Percentiles rank a stretch among this genome's conserved stretches.
These are phyloP conservation scores for Epinephelus cyanopodus DNA, from an alignment of 2,113 vertebrate species.

Conservation along the genomic window DNA sequence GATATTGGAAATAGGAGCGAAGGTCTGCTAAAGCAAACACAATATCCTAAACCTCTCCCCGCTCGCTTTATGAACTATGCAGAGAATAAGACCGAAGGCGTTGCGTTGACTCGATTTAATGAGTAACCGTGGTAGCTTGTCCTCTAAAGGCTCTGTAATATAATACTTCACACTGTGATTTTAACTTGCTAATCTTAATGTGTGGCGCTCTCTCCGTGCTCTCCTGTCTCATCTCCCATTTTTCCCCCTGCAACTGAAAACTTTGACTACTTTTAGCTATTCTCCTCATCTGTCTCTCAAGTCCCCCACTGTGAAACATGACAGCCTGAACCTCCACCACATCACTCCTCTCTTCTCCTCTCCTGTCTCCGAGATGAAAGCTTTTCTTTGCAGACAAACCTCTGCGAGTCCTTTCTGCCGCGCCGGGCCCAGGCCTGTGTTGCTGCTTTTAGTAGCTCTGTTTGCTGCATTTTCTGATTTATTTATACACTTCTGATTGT, in stretches of 20 bases:
- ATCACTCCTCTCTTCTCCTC: conserved; percentile 72
- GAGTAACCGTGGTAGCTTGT: conserved; percentile 41
- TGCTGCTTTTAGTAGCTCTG: conserved; percentile 68
- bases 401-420: conserved; percentile 42
- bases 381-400: conserved; percentile 66
- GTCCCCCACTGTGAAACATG: conserved; percentile 75
- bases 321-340: conserved; percentile 70
- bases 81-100: conserved; percentile 25
- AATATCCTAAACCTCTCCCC: conserved; percentile 62
- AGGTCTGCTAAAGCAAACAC: conserved; percentile 80
- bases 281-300: conserved; percentile 65
- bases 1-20: conserved; percentile 77
- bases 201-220: conserved; percentile 32
- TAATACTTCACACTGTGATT: conserved; percentile 61
- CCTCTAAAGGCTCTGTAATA: conserved; percentile 40
- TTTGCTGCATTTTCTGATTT: conserved; percentile 77
- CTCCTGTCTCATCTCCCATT: conserved; percentile 53
- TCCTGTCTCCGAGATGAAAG: conserved; percentile 73
- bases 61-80: conserved; percentile 62
- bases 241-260: conserved; percentile 48
- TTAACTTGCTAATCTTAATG: conserved; percentile 51
- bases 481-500: conserved; percentile 78
- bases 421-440: conserved; percentile 31
- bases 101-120: conserved; percentile 53
- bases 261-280: conserved; percentile 72